A percentile compares a stretch with the other conserved stretches of the same genome.
Evolutionary conservation across 64 coral and sea anemone species (phyloP).

Genomic region (Dendronephthya gigantea): DNA sequence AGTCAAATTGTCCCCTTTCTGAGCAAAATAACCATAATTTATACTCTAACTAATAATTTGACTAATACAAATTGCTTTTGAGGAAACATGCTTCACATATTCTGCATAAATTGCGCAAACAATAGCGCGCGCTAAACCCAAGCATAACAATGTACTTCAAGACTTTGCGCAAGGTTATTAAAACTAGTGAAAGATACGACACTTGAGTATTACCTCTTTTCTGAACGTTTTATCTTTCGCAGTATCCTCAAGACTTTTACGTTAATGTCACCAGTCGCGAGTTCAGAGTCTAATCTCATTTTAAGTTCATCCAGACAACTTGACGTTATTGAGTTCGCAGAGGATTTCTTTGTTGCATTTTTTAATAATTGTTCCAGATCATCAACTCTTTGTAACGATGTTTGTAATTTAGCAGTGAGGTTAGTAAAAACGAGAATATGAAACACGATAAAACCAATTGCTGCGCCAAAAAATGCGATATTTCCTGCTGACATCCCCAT

Average conservation of each 20-base stretch:
- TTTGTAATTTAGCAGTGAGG: background rate
- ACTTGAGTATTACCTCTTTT: background rate
- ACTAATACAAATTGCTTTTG: no score
- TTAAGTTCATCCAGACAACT: background rate
- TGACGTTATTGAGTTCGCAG: background rate
- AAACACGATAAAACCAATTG: background rate
- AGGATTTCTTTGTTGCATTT: no score
- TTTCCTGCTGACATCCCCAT: background rate
- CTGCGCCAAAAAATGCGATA: background rate
- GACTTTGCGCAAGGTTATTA: no score
- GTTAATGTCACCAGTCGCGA: no score
- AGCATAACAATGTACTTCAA: no score
- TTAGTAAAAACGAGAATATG: background rate
- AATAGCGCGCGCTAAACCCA: no score
- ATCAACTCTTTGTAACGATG: background rate
- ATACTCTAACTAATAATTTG: no score
- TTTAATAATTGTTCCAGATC: background rate
- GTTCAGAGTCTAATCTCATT: background rate
- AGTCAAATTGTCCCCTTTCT: no score
- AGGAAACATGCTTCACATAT: no score
- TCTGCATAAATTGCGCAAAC: no score
- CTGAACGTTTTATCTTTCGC: background rate
- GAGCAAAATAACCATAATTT: no score
- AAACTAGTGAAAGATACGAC: background rate
- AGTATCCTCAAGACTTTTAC: background rate